phyloP scores from a whole-genome alignment of 2,797 vertebrate genomes.

The Cuniculus paca region DNA sequence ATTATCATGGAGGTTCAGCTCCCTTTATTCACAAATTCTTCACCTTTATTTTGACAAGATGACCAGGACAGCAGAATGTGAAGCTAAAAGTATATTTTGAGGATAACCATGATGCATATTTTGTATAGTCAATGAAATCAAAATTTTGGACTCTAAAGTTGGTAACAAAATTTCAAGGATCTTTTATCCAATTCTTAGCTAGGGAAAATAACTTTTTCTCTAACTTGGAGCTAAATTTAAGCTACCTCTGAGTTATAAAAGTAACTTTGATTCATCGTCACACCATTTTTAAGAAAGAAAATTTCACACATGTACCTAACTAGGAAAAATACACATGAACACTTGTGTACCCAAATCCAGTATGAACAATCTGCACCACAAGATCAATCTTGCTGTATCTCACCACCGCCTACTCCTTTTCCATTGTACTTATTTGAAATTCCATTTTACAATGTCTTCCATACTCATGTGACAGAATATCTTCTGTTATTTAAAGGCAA shows the following conservation, averaged over 20 bases:
- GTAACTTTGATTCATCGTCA: background rate
- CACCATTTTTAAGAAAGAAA: background rate
- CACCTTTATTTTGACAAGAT: background rate
- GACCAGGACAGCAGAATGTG: background rate
- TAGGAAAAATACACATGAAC: background rate
- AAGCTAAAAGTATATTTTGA: background rate
- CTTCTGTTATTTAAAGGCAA: background rate
- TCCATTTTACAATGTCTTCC: background rate
- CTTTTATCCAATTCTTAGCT: background rate
- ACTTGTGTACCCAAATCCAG: accelerated
- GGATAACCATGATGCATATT: background rate
- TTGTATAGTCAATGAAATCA: background rate
- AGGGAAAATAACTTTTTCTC: background rate
- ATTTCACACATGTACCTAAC: background rate
- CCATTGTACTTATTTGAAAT: background rate
- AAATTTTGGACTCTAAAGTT: background rate
- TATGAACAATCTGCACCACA: background rate
- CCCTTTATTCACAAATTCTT: background rate
- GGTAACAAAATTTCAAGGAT: background rate
- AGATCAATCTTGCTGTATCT: background rate
- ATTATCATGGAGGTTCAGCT: background rate
- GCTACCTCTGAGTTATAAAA: background rate
- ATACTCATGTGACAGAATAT: background rate
- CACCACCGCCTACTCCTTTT: accelerated
- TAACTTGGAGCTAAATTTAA: background rate